Evolutionary conservation across 2,888 invertebrate species (phyloP).

Genomic region (Pandemis heparana): DNA sequence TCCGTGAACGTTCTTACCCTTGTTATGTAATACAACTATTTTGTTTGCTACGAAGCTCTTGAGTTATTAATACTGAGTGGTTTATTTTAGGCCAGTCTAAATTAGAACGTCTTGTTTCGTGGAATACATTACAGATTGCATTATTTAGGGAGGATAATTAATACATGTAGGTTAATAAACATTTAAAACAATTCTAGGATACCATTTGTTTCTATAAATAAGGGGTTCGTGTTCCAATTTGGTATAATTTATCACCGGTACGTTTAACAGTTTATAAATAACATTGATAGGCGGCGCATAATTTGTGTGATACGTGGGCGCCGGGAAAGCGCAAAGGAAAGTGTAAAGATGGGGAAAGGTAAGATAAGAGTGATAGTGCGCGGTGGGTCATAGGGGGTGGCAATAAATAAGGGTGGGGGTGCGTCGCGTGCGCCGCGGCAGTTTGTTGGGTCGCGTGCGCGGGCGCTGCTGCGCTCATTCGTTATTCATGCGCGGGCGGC

Average conservation of each 20-base stretch:
- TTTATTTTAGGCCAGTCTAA: constrained; percentile 24
- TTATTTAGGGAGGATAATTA: not conserved
- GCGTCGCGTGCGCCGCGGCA: constrained; percentile 68
- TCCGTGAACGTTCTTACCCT: constrained; percentile 39
- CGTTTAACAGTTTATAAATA: constrained; percentile 14
- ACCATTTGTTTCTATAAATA: constrained; percentile 3
- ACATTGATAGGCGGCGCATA: constrained; percentile 12
- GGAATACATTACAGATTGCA: not conserved
- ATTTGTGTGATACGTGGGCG: constrained; percentile 46
- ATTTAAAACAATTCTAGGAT: not conserved
- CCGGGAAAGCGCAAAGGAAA: constrained; percentile 44
- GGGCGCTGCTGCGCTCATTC: constrained; percentile 74
- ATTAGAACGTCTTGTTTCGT: constrained; percentile 14
- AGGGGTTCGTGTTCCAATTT: constrained; percentile 7
- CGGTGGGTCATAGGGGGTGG: constrained; percentile 56
- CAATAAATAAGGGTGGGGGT: constrained; percentile 73
- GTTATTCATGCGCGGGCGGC: constrained; percentile 79
- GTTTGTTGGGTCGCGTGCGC: constrained; percentile 82
- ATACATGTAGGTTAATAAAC: not conserved
- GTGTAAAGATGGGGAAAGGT: constrained; percentile 59
- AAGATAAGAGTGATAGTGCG: constrained; percentile 74
- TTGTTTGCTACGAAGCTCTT: constrained; percentile 20
- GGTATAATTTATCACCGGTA: not conserved
- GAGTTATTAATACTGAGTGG: constrained; percentile 33
- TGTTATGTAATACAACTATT: constrained; percentile 39